A percentile compares a stretch with the other conserved stretches of the same genome.
Evolutionary conservation across 2,888 invertebrate genomes (phyloP).

Genomic region (Drosophila nr. perissopoda): DNA sequence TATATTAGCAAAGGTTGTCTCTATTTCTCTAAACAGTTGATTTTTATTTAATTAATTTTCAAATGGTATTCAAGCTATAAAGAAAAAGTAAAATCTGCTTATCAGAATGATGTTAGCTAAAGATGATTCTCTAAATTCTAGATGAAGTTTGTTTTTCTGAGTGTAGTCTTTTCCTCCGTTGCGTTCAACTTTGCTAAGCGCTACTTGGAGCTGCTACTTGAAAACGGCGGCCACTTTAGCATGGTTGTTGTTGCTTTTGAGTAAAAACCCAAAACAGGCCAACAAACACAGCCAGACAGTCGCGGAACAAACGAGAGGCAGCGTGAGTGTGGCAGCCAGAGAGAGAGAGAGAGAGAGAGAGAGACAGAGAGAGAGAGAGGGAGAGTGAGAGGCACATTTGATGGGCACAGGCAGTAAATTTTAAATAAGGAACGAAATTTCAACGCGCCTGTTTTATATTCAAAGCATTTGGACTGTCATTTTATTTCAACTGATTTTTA

Average conservation of each 20-base stretch:
- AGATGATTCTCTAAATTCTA: background rate
- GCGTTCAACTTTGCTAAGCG: slow-evolving; percentile 18
- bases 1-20: background rate
- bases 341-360: background rate
- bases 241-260: slow-evolving; percentile 22
- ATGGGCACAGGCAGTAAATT: slow-evolving; percentile 17
- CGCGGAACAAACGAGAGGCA: background rate
- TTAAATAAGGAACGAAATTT: slow-evolving; percentile 17
- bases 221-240: slow-evolving; percentile 34
- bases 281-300: background rate
- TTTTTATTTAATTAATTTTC: too few species aligned
- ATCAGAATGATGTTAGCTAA: background rate
- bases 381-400: background rate
- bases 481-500: slow-evolving; percentile 75
- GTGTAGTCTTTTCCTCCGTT: slow-evolving; percentile 9
- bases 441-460: slow-evolving; percentile 55
- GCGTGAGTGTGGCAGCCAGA: background rate
- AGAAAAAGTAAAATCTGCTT: background rate
- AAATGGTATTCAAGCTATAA: background rate
- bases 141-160: background rate
- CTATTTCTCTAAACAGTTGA: background rate
- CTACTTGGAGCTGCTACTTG: slow-evolving; percentile 36
- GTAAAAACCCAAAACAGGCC: slow-evolving; percentile 19
- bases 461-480: slow-evolving; percentile 61
- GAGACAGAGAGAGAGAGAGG: too few species aligned